Percentiles rank a stretch among this genome's conserved stretches.
Conservation (phyloP, 2,797 vertebrate species). For the Eulemur albifrons region DNA sequence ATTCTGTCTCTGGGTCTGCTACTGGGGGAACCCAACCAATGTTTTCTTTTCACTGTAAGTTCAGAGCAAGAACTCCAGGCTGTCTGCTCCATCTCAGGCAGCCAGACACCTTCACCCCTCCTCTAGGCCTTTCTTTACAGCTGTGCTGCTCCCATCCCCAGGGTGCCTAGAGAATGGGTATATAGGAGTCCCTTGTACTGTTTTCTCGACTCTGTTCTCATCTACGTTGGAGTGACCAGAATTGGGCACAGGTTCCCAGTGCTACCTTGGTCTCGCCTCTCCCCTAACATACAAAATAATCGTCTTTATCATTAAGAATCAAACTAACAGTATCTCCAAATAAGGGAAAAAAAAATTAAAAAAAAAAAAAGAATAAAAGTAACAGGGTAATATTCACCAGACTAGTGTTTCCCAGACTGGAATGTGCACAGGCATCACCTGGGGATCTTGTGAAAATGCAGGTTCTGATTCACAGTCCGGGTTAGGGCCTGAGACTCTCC, state of each 20-base stretch:
- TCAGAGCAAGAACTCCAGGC: neutral
- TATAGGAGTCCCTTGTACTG: neutral
- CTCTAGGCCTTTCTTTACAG: neutral
- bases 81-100: neutral
- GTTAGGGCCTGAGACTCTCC: neutral
- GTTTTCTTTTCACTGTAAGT: neutral
- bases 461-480: neutral
- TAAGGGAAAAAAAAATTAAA: neutral
- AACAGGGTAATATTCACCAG: neutral
- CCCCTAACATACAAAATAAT: neutral
- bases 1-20: neutral
- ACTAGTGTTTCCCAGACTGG: neutral
- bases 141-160: too few species aligned
- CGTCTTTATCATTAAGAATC: neutral
- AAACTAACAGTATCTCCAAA: neutral
- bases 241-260: neutral
- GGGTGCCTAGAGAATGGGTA: neutral
- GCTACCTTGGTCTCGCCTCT: neutral
- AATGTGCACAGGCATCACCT: fast-evolving
- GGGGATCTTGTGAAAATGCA: neutral
- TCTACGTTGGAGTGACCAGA: neutral
- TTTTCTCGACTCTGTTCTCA: neutral
- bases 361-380: neutral
- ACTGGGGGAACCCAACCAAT: neutral
- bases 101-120: neutral